A percentile compares a stretch with the other conserved stretches of the same genome.
These are phyloP conservation scores for Megalonaias nervosa DNA, from an alignment of 1,140 invertebrate genomes.

Conservation along the genomic window DNA sequence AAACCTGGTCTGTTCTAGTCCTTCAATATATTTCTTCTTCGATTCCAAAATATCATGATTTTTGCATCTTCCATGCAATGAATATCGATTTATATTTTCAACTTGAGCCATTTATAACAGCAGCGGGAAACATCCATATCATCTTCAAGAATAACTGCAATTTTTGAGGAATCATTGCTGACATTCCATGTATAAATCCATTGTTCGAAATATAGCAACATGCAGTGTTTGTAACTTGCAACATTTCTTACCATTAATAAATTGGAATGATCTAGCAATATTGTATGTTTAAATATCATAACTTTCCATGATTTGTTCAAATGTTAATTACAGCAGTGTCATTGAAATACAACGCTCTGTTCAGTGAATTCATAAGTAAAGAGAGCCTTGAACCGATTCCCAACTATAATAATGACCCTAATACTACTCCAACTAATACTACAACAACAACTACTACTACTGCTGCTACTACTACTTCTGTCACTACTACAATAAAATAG, in stretches of 20 bases:
- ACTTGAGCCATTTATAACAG: conserved; percentile 43
- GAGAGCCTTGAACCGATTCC: conserved; percentile 21
- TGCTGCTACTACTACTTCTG: too few relatives aligned
- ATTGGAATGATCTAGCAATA: conserved; percentile 31
- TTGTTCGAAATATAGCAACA: conserved; percentile 45
- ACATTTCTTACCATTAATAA: conserved; percentile 31
- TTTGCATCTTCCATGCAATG: conserved; percentile 40
- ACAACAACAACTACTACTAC: too few relatives aligned
- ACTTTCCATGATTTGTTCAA: conserved; percentile 29
- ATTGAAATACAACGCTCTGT: conserved; percentile 30
- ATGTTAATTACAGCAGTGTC: conserved; percentile 33
- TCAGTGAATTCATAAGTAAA: conserved; percentile 29
- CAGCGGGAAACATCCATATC: conserved; percentile 45
- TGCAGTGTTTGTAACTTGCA: conserved; percentile 32
- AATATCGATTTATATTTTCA: conserved; percentile 33
- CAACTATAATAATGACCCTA: conserved; percentile 28
- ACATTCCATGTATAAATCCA: conserved; percentile 47
- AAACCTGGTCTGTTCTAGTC: neutral
- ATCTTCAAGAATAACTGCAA: conserved; percentile 52
- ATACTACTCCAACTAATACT: too few relatives aligned
- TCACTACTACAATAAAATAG: too few relatives aligned
- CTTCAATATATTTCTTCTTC: neutral
- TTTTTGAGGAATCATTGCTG: conserved; percentile 26
- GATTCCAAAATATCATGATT: conserved; percentile 11
- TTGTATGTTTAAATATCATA: conserved; percentile 23